Evolutionary conservation across 1,140 invertebrate genomes (phyloP).

Genomic region (Zaprionus ghesquierei): DNA sequence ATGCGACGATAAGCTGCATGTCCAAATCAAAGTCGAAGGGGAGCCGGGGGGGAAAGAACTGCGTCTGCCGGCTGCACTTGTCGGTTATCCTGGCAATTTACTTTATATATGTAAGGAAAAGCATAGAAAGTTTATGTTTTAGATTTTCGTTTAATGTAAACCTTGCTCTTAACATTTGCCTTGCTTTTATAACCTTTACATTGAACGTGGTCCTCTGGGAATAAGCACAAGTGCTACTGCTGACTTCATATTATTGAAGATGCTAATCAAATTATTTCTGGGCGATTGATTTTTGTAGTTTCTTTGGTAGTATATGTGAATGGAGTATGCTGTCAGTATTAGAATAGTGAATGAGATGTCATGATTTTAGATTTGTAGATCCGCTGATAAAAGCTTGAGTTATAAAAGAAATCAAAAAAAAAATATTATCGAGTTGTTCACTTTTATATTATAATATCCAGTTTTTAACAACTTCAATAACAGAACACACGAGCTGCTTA

Average conservation of each 20-base stretch:
- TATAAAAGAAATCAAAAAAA: too few species aligned
- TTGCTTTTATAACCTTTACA: background rate
- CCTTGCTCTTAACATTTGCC: background rate
- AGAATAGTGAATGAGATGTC: too few species aligned
- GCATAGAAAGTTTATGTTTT: conserved; percentile 6
- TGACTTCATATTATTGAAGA: background rate
- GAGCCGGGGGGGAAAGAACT: background rate
- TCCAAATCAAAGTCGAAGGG: background rate
- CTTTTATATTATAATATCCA: too few species aligned
- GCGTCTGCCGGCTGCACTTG: conserved; percentile 49
- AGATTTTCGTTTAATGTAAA: conserved; percentile 19
- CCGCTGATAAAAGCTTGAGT: too few species aligned
- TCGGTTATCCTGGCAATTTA: conserved; percentile 65
- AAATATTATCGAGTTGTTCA: too few species aligned
- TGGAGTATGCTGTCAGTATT: background rate
- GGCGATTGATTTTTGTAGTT: background rate
- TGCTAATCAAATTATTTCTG: background rate
- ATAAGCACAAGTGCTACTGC: conserved; percentile 12
- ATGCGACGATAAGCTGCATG: conserved; percentile 48
- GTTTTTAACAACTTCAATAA: too few species aligned
- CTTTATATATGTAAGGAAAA: conserved; percentile 14
- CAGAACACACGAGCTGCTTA: too few species aligned
- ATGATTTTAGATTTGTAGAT: too few species aligned
- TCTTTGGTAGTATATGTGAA: background rate
- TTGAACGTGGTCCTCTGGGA: conserved; percentile 7